A percentile compares a stretch with the other conserved stretches of the same genome.
phyloP scores from a whole-genome alignment of 64 coral and sea anemone species.

The Cladopsammia gracilis region DNA sequence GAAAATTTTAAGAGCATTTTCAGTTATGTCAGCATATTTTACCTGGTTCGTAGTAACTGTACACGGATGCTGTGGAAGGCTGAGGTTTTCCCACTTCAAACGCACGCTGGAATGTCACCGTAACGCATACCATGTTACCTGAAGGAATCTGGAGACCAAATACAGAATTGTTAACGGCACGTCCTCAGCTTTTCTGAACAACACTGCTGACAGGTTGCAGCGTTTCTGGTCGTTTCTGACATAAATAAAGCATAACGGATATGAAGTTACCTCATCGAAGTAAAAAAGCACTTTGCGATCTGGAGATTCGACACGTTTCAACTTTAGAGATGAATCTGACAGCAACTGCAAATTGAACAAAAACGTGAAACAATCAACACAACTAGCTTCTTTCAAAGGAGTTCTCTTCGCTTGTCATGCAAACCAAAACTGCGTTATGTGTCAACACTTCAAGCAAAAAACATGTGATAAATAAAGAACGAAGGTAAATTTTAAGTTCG shows the following conservation, averaged over 20 bases:
- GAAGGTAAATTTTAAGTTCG: no score
- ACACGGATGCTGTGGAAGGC: slow-evolving; percentile 85
- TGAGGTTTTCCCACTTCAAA: slow-evolving; percentile 92
- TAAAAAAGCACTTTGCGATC: slow-evolving; percentile 91
- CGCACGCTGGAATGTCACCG: slow-evolving; percentile 74
- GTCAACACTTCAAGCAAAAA: no score
- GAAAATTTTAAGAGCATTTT: no score
- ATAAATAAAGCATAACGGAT: not conserved
- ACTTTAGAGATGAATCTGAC: slow-evolving; percentile 47
- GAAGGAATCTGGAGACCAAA: slow-evolving; percentile 70
- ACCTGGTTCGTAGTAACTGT: slow-evolving; percentile 98
- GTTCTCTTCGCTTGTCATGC: no score
- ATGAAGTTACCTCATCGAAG: slow-evolving; percentile 85
- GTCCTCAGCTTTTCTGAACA: not conserved
- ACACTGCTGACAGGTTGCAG: no score
- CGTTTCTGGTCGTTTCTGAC: no score
- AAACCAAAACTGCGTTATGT: no score
- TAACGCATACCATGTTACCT: slow-evolving; percentile 59
- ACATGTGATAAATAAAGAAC: no score
- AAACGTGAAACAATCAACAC: not conserved
- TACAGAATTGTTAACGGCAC: not conserved
- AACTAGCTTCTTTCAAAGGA: not conserved
- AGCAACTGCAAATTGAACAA: slow-evolving; percentile 53
- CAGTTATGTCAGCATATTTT: not conserved
- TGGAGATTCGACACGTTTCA: slow-evolving; percentile 82